These are phyloP conservation scores for Zaprionus lineosus DNA, from an alignment of 2,888 invertebrate genomes.

Conservation along the genomic window DNA sequence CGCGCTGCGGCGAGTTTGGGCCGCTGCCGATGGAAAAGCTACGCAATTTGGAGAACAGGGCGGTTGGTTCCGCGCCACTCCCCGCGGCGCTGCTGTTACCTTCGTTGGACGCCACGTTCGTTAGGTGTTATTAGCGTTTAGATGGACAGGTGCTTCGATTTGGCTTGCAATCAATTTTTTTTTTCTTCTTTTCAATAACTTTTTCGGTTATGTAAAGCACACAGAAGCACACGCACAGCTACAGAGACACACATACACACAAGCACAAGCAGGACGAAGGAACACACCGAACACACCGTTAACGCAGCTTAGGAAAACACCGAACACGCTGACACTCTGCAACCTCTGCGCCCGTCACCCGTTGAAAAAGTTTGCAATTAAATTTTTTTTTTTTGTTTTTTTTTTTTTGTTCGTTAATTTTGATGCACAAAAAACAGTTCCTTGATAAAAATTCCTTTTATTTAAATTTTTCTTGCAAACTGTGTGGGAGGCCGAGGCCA, in stretches of 20 bases:
- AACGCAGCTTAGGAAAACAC: constrained; percentile 7
- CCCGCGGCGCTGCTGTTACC: constrained; percentile 80
- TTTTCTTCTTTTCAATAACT: neutral
- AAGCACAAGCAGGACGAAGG: too few species aligned
- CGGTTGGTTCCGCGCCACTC: constrained; percentile 85
- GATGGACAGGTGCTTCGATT: constrained; percentile 2
- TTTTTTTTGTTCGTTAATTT: constrained; percentile 7
- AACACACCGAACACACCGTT: constrained; percentile 8
- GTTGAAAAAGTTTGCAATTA: constrained; percentile 8
- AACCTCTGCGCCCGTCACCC: constrained; percentile 19
- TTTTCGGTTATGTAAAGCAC: constrained; percentile 46
- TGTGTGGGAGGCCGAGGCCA: constrained; percentile 70
- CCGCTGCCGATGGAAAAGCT: constrained; percentile 87
- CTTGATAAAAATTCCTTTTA: constrained; percentile 16
- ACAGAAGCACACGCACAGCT: constrained; percentile 13
- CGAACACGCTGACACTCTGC: constrained; percentile 8
- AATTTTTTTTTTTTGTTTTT: constrained; percentile 2
- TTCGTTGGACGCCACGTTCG: constrained; percentile 83
- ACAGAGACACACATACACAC: constrained; percentile 22
- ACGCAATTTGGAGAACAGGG: constrained; percentile 87
- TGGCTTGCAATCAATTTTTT: constrained; percentile 6
- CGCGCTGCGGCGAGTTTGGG: constrained; percentile 87
- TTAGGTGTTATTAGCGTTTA: constrained; percentile 59
- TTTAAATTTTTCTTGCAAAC: neutral
- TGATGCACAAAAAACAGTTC: constrained; percentile 8